Conservation (phyloP, 2,888 invertebrate genomes). For the Cremastinae sp. region DNA sequence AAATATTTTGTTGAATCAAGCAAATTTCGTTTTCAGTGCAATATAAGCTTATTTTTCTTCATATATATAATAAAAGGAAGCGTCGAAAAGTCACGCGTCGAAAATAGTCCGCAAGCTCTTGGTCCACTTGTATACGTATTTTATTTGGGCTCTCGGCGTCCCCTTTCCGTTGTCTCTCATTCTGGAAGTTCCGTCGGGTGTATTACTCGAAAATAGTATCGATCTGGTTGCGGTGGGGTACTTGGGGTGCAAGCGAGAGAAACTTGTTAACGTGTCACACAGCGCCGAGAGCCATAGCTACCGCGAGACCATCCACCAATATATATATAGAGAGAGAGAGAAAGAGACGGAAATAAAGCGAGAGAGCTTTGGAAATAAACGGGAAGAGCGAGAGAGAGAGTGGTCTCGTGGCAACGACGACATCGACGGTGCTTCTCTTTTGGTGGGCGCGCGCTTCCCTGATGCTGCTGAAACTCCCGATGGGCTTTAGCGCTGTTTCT, state of each 20-base stretch:
- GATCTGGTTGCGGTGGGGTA: conserved; percentile 60
- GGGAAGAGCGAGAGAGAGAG: conserved; percentile 5
- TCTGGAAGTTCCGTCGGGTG: conserved; percentile 22
- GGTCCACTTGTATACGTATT: no score
- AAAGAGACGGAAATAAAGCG: conserved; percentile 25
- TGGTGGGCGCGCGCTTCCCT: conserved; percentile 45
- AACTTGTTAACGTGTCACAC: conserved; percentile 63
- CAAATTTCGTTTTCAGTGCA: no score
- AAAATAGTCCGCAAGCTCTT: no score
- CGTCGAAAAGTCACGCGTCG: no score
- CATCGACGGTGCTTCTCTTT: conserved; percentile 30
- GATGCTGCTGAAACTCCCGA: conserved; percentile 58
- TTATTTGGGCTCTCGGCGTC: neutral
- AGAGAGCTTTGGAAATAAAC: neutral
- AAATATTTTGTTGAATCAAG: no score
- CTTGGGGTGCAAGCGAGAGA: conserved; percentile 57
- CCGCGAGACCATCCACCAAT: conserved; percentile 21
- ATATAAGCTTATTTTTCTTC: no score
- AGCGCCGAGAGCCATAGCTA: conserved; percentile 46
- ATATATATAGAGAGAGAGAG: conserved; percentile 20
- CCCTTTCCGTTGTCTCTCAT: conserved; percentile 6
- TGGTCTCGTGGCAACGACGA: conserved; percentile 55
- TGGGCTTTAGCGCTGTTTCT: conserved; percentile 52
- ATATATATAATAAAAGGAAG: no score
- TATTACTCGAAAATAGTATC: conserved; percentile 62